Conservation (phyloP, 2,113 vertebrate genomes). For the Orycteropus afer region DNA sequence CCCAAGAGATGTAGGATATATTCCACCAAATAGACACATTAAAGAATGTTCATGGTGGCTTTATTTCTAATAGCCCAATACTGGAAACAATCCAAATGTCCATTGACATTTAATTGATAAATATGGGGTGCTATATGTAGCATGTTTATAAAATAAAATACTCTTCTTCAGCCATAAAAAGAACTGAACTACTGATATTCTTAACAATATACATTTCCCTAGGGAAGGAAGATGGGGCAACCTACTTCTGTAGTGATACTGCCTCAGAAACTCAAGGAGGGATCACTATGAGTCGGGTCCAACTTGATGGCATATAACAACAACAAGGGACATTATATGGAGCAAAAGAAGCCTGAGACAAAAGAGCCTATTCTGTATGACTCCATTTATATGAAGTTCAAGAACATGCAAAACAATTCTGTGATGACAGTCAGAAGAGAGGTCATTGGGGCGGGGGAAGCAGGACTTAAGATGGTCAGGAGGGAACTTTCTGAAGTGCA, state of each 20-base stretch:
- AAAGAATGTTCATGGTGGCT: not conserved
- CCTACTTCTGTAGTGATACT: too few relatives aligned
- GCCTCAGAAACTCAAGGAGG: too few relatives aligned
- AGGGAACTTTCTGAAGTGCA: not conserved
- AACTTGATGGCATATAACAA: too few relatives aligned
- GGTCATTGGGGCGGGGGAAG: too few relatives aligned
- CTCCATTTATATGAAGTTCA: not conserved
- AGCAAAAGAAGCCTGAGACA: not conserved
- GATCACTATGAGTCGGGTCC: too few relatives aligned
- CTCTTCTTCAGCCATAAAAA: not conserved
- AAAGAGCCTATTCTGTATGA: not conserved
- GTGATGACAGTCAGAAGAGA: not conserved
- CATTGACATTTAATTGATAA: not conserved
- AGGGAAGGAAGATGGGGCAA: too few relatives aligned
- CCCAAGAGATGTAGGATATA: not conserved
- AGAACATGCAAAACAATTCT: not conserved
- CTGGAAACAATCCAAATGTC: not conserved
- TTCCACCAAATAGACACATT: not conserved
- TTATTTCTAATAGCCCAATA: not conserved
- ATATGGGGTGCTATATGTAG: not conserved
- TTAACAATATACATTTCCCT: not conserved
- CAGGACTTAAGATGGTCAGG: not conserved
- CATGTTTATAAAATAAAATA: not conserved
- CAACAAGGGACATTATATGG: not conserved
- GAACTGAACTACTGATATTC: not conserved